A percentile compares a stretch with the other conserved stretches of the same genome.
phyloP scores from a whole-genome alignment of 1,140 invertebrate species.

The Leguminivora glycinivorella region DNA sequence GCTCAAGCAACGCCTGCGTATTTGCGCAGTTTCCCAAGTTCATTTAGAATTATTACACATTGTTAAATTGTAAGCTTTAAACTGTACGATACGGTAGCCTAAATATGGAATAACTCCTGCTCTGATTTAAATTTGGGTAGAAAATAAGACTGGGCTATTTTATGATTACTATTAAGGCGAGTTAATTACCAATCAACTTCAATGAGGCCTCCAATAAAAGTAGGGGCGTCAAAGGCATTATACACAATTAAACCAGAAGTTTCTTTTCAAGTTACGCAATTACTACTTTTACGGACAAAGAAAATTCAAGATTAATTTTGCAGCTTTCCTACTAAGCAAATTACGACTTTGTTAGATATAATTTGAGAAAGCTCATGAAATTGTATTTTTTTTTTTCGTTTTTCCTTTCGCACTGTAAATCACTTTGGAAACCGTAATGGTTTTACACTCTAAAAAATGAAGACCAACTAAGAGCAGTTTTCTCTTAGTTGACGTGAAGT shows the following conservation, averaged over 20 bases:
- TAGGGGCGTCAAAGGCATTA: slow-evolving; percentile 2
- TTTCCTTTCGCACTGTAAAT: not conserved
- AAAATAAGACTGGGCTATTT: no score
- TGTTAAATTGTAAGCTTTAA: no score
- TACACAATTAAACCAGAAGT: slow-evolving; percentile 10
- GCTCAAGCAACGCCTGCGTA: slow-evolving; percentile 14
- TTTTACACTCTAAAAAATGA: no score
- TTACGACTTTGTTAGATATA: not conserved
- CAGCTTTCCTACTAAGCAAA: slow-evolving; percentile 7
- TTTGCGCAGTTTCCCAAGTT: not conserved
- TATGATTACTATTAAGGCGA: slow-evolving; percentile 1
- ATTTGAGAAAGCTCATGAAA: not conserved
- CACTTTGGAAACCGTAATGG: not conserved
- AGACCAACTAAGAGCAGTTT: no score
- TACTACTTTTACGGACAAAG: not conserved
- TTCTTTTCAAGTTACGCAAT: slow-evolving; percentile 18
- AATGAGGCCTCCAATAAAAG: slow-evolving; percentile 9
- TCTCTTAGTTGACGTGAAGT: no score
- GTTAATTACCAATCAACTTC: slow-evolving; percentile 14
- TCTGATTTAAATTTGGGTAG: no score
- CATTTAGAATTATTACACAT: slow-evolving; percentile 28
- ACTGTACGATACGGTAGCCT: no score
- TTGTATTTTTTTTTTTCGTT: not conserved
- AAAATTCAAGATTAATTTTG: not conserved
- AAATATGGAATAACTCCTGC: no score